Conservation (phyloP, 2,888 invertebrate genomes). For the Embidobia sp. region DNA sequence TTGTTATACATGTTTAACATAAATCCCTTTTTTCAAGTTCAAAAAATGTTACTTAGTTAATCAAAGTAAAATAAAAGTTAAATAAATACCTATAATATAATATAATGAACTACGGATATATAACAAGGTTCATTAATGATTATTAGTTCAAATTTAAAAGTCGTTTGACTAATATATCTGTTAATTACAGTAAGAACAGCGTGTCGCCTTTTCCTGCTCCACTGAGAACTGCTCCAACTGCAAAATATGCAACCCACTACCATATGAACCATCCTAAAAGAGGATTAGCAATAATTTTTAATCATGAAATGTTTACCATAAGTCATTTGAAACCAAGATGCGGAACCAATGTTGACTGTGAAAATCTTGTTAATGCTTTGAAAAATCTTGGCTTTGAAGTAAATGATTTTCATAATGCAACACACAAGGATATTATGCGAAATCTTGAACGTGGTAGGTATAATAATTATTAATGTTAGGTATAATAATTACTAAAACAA, state of each 20-base stretch:
- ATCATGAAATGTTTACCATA: slow-evolving; percentile 92
- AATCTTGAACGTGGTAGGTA: slow-evolving; percentile 86
- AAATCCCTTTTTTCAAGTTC: too few species aligned
- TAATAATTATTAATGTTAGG: too few species aligned
- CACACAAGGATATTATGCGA: slow-evolving; percentile 86
- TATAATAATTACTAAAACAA: too few species aligned
- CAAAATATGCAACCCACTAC: slow-evolving; percentile 89
- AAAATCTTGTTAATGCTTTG: slow-evolving; percentile 86
- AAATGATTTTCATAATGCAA: slow-evolving; percentile 87
- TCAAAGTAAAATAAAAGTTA: too few species aligned
- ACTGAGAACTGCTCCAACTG: slow-evolving; percentile 77
- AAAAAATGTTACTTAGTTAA: too few species aligned
- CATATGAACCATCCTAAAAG: slow-evolving; percentile 92
- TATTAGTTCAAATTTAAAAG: too few species aligned
- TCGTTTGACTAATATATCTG: too few species aligned
- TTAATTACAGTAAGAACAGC: slow-evolving; percentile 68
- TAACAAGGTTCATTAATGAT: too few species aligned
- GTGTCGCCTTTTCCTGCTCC: slow-evolving; percentile 69
- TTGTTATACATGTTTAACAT: too few species aligned
- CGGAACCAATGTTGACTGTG: slow-evolving; percentile 94
- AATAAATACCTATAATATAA: too few species aligned
- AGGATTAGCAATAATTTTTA: slow-evolving; percentile 94
- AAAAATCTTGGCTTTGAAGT: slow-evolving; percentile 88
- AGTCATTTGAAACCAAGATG: slow-evolving; percentile 87
- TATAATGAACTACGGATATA: too few species aligned